These are phyloP conservation scores for Eristalinus aeneus DNA, from an alignment of 2,888 invertebrate species.

Conservation along the genomic window DNA sequence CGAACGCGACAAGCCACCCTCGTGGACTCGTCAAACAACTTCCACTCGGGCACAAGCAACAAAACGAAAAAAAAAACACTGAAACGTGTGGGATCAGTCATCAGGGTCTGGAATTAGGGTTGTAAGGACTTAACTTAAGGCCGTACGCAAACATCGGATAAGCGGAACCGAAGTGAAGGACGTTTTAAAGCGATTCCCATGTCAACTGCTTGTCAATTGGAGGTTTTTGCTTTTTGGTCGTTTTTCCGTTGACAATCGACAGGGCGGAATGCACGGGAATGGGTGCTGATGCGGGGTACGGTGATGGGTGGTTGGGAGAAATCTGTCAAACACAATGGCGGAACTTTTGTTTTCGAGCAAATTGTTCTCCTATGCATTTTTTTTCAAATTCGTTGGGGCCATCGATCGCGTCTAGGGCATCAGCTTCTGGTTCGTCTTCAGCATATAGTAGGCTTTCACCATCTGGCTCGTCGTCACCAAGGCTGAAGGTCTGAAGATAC, in stretches of 20 bases:
- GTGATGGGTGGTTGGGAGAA: neutral
- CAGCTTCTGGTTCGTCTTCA: no score
- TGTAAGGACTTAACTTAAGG: constrained; percentile 8
- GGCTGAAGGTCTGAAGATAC: no score
- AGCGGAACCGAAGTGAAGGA: neutral
- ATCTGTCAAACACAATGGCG: no score
- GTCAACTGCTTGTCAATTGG: neutral
- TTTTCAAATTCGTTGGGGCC: no score
- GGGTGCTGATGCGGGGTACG: no score
- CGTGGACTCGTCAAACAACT: constrained; percentile 21
- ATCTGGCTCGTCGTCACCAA: no score
- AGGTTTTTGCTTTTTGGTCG: neutral
- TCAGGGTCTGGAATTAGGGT: constrained; percentile 2
- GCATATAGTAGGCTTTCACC: no score
- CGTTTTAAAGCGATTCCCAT: neutral
- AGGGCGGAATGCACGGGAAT: neutral
- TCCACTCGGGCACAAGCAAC: constrained; percentile 10
- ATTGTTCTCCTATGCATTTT: no score
- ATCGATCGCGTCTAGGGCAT: no score
- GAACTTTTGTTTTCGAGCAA: no score
- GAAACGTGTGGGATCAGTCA: constrained; percentile 43
- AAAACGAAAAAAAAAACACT: constrained; percentile 16
- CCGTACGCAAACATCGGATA: neutral
- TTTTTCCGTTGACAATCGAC: neutral
- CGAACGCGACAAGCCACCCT: neutral